phyloP scores from a whole-genome alignment of 2,797 vertebrate genomes.

The Crypturellus tataupa region DNA sequence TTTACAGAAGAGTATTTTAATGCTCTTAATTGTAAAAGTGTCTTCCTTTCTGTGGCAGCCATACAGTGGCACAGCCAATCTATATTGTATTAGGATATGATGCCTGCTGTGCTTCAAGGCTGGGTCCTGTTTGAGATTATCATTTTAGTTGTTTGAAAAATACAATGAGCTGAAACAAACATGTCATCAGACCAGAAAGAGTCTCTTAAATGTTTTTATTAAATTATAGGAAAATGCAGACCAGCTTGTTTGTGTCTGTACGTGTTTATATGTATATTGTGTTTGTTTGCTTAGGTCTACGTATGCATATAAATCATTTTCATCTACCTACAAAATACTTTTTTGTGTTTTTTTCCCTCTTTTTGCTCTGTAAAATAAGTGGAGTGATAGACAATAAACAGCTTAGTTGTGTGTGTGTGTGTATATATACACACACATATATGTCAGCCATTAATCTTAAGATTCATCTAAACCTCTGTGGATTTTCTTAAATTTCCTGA shows the following conservation, averaged over 20 bases:
- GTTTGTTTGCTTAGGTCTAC: neutral
- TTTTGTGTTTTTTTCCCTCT: neutral
- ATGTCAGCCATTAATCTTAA: conserved; percentile 37
- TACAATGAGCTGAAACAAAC: neutral
- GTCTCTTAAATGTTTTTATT: neutral
- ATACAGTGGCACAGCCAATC: neutral
- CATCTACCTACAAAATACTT: neutral
- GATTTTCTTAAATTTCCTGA: conserved; percentile 9
- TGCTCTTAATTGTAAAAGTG: neutral
- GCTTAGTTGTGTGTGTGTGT: neutral
- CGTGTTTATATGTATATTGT: neutral
- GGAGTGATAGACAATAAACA: conserved; percentile 36
- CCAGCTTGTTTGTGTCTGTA: neutral
- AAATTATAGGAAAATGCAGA: neutral
- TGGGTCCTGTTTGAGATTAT: neutral
- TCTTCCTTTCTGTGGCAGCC: neutral
- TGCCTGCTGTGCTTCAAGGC: neutral
- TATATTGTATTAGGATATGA: neutral
- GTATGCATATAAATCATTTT: neutral
- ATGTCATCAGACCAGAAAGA: neutral
- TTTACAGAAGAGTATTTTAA: neutral
- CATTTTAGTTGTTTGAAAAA: neutral
- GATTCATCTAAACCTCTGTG: conserved; percentile 16
- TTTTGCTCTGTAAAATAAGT: conserved; percentile 4
- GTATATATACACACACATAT: neutral